phyloP scores from a whole-genome alignment of 2,888 invertebrate genomes.

The Hyposoter dolosus region DNA sequence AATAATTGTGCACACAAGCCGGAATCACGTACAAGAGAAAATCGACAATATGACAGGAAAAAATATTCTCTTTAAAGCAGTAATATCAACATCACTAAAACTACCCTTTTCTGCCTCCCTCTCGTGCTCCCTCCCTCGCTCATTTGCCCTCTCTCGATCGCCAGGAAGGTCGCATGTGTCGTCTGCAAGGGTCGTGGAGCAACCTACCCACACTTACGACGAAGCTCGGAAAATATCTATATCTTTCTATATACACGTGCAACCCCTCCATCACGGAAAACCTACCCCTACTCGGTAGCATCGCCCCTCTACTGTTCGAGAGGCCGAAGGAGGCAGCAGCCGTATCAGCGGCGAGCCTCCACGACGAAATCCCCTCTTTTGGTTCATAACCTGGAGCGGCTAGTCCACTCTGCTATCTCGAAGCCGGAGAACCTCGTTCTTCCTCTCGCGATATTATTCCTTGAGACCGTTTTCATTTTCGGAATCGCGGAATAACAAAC shows the following conservation, averaged over 20 bases:
- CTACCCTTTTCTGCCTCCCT: conserved; percentile 6
- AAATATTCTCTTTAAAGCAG: conserved; percentile 6
- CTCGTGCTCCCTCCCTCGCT: neutral
- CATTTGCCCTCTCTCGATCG: conserved; percentile 15
- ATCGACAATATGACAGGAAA: neutral
- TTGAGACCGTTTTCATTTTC: conserved; percentile 27
- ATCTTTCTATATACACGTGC: neutral
- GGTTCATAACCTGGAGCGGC: conserved; percentile 48
- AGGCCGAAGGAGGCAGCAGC: conserved; percentile 28
- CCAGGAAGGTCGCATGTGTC: conserved; percentile 55
- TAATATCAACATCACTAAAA: conserved; percentile 12
- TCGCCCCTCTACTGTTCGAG: neutral
- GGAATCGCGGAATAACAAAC: conserved; percentile 21
- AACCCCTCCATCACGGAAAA: conserved; percentile 18
- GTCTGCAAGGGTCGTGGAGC: conserved; percentile 53
- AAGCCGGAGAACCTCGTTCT: conserved; percentile 76
- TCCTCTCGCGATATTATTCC: conserved; percentile 72
- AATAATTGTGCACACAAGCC: neutral
- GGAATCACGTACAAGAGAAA: neutral
- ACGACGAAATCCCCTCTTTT: conserved; percentile 44
- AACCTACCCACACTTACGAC: neutral
- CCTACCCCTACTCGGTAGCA: conserved; percentile 21
- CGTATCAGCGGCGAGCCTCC: conserved; percentile 39
- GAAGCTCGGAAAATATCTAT: neutral
- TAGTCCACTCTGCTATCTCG: conserved; percentile 84